Percentiles rank a stretch among this genome's conserved stretches.
Evolutionary conservation across 2,797 vertebrate species (phyloP).

Genomic region (Novumbra hubbsi): DNA sequence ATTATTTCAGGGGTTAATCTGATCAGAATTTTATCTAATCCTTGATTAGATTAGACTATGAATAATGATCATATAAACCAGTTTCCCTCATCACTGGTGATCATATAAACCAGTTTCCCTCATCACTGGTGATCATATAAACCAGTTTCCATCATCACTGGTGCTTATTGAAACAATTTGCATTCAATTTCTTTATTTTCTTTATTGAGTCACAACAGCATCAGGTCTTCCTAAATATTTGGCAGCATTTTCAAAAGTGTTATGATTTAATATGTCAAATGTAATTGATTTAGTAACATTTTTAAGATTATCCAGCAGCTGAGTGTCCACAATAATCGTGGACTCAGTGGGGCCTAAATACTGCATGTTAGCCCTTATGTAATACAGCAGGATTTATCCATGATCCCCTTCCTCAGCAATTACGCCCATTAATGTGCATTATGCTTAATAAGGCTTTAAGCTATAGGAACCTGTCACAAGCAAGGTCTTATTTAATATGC

Average conservation of each 20-base stretch:
- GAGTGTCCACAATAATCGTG: conserved; percentile 16
- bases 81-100: no score
- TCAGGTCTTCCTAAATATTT: conserved; percentile 10
- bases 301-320: conserved; percentile 32
- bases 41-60: no score
- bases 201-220: not conserved
- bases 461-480: conserved; percentile 53
- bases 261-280: not conserved
- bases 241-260: not conserved
- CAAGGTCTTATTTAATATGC: conserved; percentile 55
- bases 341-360: conserved; percentile 27
- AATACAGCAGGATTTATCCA: conserved; percentile 36
- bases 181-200: not conserved
- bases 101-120: no score
- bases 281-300: conserved; percentile 20
- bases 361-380: conserved; percentile 34
- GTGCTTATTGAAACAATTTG: no score
- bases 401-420: conserved; percentile 58
- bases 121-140: no score
- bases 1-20: no score
- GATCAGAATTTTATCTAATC: no score
- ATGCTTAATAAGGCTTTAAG: conserved; percentile 63
- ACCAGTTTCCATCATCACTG: no score
- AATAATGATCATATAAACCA: no score
- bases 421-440: conserved; percentile 59